phyloP scores from a whole-genome alignment of 1,140 invertebrate genomes.

The Steinernema feltiae region DNA sequence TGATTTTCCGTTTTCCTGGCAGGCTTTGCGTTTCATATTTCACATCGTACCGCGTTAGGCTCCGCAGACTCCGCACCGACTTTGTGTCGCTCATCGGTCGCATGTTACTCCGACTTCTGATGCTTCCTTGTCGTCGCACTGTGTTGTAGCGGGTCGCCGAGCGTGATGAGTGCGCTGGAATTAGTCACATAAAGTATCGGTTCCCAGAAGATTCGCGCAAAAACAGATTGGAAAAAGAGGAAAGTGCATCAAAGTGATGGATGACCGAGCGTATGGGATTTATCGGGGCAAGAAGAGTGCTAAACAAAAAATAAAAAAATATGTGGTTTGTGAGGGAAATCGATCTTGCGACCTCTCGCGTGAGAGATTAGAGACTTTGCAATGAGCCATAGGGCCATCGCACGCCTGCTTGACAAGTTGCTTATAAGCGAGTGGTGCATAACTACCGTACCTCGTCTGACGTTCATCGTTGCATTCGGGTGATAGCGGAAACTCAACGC shows the following conservation, averaged over 20 bases:
- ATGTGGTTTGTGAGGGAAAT: not conserved
- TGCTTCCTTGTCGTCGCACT: constrained; percentile 43
- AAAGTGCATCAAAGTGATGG: constrained; percentile 1
- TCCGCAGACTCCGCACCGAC: constrained; percentile 45
- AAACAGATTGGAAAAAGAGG: not conserved
- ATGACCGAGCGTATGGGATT: not conserved
- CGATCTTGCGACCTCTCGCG: not conserved
- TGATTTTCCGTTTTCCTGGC: constrained; percentile 49
- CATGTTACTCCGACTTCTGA: constrained; percentile 26
- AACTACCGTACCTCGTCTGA: constrained; percentile 45
- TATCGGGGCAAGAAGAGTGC: not conserved
- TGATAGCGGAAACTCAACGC: constrained; percentile 54
- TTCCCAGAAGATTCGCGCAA: not conserved
- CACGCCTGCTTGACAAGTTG: too few relatives aligned
- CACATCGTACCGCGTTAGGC: constrained; percentile 28
- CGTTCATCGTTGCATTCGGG: constrained; percentile 56
- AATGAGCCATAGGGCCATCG: too few relatives aligned
- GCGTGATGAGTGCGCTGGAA: constrained; percentile 50
- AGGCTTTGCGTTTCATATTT: constrained; percentile 51
- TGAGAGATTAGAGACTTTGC: too few relatives aligned
- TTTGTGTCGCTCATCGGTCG: constrained; percentile 48
- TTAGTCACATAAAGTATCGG: not conserved
- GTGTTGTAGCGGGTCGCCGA: constrained; percentile 48
- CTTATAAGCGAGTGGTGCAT: too few relatives aligned
- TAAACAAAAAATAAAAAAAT: not conserved